Conservation (phyloP, 2,797 vertebrate genomes). For the Apogon hyalosoma region DNA sequence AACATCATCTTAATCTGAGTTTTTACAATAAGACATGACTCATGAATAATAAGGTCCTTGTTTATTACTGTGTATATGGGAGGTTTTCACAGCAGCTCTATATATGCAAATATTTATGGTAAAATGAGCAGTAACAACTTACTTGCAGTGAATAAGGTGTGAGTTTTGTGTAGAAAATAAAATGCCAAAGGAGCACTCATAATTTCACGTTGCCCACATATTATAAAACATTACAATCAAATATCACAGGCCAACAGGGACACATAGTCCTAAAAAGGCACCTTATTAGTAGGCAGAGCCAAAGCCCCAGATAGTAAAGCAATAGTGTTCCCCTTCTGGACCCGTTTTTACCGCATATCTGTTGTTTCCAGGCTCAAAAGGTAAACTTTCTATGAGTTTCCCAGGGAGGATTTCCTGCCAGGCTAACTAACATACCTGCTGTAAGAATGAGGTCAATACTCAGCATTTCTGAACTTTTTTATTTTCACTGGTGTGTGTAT, state of each 20-base stretch:
- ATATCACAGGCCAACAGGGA: background rate
- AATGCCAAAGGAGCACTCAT: constrained; percentile 21
- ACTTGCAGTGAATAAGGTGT: constrained; percentile 12
- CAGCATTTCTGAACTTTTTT: constrained; percentile 21
- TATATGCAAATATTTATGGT: constrained; percentile 27
- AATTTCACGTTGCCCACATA: constrained; percentile 7
- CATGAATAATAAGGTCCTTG: constrained; percentile 34
- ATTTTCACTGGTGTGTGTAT: constrained; percentile 43
- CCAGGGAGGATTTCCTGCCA: background rate
- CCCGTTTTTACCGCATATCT: background rate
- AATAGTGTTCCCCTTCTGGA: background rate
- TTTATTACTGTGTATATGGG: constrained; percentile 21
- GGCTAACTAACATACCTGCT: background rate
- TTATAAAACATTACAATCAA: constrained; percentile 1
- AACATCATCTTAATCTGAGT: background rate
- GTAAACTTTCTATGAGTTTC: background rate
- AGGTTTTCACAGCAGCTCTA: constrained; percentile 30
- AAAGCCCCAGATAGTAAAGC: background rate
- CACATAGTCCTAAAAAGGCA: background rate
- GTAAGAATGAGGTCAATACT: constrained; percentile 15
- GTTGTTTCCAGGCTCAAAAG: background rate
- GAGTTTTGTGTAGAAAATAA: background rate
- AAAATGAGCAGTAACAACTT: constrained; percentile 6
- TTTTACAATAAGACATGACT: constrained; percentile 26
- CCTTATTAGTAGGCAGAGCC: background rate